These are phyloP conservation scores for Pollicipes pollicipes DNA, from an alignment of 1,140 invertebrate genomes.

Conservation along the genomic window DNA sequence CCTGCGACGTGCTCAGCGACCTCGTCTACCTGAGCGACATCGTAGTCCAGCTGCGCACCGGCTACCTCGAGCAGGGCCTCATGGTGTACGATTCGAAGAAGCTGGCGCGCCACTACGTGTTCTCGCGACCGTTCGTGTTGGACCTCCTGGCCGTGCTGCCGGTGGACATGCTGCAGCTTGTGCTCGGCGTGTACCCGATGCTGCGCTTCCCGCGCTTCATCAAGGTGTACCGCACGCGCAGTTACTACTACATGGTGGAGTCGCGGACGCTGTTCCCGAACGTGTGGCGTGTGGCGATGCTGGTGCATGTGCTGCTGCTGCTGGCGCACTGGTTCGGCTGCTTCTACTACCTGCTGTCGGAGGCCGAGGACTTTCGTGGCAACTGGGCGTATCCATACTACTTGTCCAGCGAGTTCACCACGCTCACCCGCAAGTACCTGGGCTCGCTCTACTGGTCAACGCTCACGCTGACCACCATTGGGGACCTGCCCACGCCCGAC, in stretches of 20 bases:
- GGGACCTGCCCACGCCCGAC: slow-evolving; percentile 81
- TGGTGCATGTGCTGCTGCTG: slow-evolving; percentile 84
- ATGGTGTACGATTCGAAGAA: slow-evolving; percentile 85
- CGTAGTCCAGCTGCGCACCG: slow-evolving; percentile 67
- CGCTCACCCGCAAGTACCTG: slow-evolving; percentile 75
- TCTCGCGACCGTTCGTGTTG: slow-evolving; percentile 64
- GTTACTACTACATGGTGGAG: slow-evolving; percentile 91
- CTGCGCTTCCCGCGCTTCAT: slow-evolving; percentile 33
- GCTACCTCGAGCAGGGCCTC: slow-evolving; percentile 85
- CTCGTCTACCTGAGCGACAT: slow-evolving; percentile 71
- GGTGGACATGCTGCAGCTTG: slow-evolving; percentile 64
- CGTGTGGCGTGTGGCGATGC: slow-evolving; percentile 83
- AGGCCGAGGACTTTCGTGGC: slow-evolving; percentile 73
- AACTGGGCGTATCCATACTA: slow-evolving; percentile 84
- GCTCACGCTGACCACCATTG: slow-evolving; percentile 87
- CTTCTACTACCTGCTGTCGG: slow-evolving; percentile 86
- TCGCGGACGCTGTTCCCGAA: slow-evolving; percentile 88
- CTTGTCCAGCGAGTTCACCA: slow-evolving; percentile 55
- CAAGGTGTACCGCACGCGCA: slow-evolving; percentile 71
- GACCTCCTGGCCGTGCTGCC: slow-evolving; percentile 68
- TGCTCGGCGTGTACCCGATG: slow-evolving; percentile 38
- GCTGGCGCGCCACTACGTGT: slow-evolving; percentile 68
- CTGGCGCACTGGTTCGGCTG: slow-evolving; percentile 94
- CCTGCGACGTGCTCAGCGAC: slow-evolving; percentile 60
- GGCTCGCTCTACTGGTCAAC: slow-evolving; percentile 93